phyloP scores from a whole-genome alignment of 1,140 invertebrate species.

The Periplaneta americana region DNA sequence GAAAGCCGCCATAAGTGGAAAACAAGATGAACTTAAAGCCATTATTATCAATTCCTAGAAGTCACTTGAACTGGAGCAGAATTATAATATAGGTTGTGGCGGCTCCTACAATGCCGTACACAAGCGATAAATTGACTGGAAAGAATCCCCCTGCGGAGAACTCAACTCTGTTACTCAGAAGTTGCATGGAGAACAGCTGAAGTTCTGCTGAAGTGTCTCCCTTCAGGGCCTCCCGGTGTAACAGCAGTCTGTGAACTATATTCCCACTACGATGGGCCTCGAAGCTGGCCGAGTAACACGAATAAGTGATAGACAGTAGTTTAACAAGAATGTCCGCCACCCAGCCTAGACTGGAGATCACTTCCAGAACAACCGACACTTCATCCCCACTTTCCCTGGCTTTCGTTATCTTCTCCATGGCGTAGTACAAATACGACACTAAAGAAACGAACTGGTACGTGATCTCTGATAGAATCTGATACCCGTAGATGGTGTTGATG shows the following conservation, averaged over 20 bases:
- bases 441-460: not conserved
- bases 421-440: not conserved
- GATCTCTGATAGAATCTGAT: not conserved
- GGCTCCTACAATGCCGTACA: not conserved
- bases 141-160: not conserved
- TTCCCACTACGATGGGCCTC: not conserved
- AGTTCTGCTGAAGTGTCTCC: not conserved
- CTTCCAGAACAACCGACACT: not conserved
- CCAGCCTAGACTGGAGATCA: not conserved
- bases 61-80: not conserved
- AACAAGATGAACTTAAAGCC: not conserved
- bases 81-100: not conserved
- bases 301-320: not conserved
- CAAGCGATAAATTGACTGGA: not conserved
- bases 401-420: not conserved
- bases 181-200: not conserved
- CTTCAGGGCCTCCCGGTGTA: not conserved
- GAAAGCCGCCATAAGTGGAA: not conserved
- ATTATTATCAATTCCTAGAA: not conserved
- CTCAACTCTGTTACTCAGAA: not conserved
- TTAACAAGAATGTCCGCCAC: not conserved
- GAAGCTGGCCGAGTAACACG: not conserved
- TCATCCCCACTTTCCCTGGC: not conserved
- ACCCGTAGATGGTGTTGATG: not conserved
- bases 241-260: not conserved